A percentile compares a stretch with the other conserved stretches of the same genome.
Conservation (phyloP, 2,888 invertebrate species). For the Lamproptera curius region DNA sequence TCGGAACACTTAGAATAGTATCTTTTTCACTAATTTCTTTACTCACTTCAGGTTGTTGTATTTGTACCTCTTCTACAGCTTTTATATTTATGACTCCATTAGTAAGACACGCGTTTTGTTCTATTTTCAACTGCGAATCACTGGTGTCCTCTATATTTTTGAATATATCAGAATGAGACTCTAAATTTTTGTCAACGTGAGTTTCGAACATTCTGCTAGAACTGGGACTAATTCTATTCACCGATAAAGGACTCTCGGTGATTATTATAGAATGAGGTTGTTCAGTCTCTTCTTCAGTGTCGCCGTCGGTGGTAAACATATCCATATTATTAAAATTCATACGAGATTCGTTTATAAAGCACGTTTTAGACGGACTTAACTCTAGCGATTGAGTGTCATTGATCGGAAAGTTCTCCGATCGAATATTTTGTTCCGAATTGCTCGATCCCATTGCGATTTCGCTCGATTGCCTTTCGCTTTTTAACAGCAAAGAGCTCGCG, state of each 20-base stretch:
- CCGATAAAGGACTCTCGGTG: conserved; percentile 52
- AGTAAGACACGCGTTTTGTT: conserved; percentile 14
- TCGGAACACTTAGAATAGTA: no score
- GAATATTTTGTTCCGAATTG: conserved; percentile 36
- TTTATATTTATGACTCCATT: conserved; percentile 25
- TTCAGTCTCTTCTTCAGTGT: conserved; percentile 60
- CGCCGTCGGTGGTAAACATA: conserved; percentile 51
- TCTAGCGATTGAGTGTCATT: conserved; percentile 39
- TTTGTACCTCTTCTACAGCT: not conserved
- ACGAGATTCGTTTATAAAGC: conserved; percentile 65
- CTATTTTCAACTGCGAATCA: not conserved
- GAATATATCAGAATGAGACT: conserved; percentile 37
- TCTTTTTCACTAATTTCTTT: not conserved
- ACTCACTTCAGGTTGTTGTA: conserved; percentile 1
- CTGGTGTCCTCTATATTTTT: conserved; percentile 12
- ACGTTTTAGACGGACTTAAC: conserved; percentile 48
- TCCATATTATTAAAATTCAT: conserved; percentile 40
- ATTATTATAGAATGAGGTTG: conserved; percentile 70
- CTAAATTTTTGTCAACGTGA: conserved; percentile 41
- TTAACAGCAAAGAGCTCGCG: conserved; percentile 49
- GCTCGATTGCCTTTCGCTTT: conserved; percentile 49
- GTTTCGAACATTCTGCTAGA: conserved; percentile 45
- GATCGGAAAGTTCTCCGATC: conserved; percentile 30
- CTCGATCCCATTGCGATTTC: conserved; percentile 37
- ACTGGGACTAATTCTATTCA: conserved; percentile 42